Evolutionary conservation across 2,888 invertebrate genomes (phyloP).

Genomic region (Hypena proboscidalis): DNA sequence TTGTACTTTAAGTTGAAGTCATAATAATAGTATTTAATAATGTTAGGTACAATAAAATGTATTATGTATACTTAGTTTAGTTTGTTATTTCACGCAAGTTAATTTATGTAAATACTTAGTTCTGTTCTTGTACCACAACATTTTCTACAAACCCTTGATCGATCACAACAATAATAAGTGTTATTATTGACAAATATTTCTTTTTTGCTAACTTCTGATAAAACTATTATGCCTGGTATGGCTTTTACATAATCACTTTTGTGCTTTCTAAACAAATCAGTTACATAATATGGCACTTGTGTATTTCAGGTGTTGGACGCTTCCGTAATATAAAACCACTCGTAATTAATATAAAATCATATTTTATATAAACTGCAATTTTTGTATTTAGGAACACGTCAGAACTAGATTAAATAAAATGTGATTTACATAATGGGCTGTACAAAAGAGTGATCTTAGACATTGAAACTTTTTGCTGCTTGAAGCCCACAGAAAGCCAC

Average conservation of each 20-base stretch:
- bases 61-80: constrained; percentile 46
- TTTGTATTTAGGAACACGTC: constrained; percentile 5
- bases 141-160: constrained; percentile 13
- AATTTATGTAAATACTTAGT: constrained; percentile 33
- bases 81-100: constrained; percentile 37
- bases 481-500: constrained; percentile 23
- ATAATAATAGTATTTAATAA: constrained; percentile 83
- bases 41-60: constrained; percentile 72
- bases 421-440: constrained; percentile 16
- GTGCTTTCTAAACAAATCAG: neutral
- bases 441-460: constrained; percentile 20
- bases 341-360: neutral
- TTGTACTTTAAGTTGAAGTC: constrained; percentile 79
- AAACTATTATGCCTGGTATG: too few species aligned
- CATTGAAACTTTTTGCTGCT: constrained; percentile 18
- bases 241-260: neutral
- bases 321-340: neutral
- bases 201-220: constrained; percentile 10
- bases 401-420: constrained; percentile 8
- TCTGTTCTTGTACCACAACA: constrained; percentile 18
- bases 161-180: constrained; percentile 13
- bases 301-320: constrained; percentile 1
- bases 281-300: neutral
- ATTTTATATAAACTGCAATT: neutral
- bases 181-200: constrained; percentile 2